Evolutionary conservation across 2,797 vertebrate species (phyloP).

Genomic region (Carduelis carduelis): DNA sequence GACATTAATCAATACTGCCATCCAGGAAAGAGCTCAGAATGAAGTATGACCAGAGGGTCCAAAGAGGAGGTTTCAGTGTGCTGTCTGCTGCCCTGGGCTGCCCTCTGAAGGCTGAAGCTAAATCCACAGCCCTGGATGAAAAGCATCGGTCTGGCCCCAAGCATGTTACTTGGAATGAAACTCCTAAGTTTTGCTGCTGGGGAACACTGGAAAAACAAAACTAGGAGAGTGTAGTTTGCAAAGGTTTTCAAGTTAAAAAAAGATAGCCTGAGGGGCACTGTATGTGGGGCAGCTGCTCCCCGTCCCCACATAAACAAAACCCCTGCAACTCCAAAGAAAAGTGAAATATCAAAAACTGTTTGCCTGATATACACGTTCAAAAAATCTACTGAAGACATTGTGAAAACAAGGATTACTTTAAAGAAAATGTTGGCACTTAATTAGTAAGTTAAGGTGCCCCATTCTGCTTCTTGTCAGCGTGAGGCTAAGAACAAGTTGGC

Average conservation of each 20-base stretch:
- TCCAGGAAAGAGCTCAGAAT: slow-evolving; percentile 64
- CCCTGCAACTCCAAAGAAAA: background rate
- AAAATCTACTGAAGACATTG: background rate
- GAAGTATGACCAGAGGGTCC: slow-evolving; percentile 57
- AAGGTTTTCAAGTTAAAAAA: background rate
- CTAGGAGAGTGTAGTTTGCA: background rate
- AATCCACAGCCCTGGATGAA: background rate
- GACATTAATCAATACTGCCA: slow-evolving; percentile 58
- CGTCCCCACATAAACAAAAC: background rate
- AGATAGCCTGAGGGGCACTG: background rate
- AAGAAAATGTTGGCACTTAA: background rate
- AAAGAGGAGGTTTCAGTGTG: slow-evolving; percentile 36
- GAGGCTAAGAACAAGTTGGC: background rate
- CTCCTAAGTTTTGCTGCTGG: background rate
- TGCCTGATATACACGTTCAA: background rate
- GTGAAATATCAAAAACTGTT: background rate
- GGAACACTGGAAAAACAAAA: background rate
- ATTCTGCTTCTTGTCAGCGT: background rate
- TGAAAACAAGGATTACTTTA: background rate
- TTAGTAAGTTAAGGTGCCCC: background rate
- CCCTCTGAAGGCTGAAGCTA: slow-evolving; percentile 72
- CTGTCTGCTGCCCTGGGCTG: slow-evolving; percentile 63
- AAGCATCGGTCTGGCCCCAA: background rate
- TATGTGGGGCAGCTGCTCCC: background rate
- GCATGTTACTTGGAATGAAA: background rate